phyloP scores from a whole-genome alignment of 2,888 invertebrate species.

The Xestia rhomboidea region DNA sequence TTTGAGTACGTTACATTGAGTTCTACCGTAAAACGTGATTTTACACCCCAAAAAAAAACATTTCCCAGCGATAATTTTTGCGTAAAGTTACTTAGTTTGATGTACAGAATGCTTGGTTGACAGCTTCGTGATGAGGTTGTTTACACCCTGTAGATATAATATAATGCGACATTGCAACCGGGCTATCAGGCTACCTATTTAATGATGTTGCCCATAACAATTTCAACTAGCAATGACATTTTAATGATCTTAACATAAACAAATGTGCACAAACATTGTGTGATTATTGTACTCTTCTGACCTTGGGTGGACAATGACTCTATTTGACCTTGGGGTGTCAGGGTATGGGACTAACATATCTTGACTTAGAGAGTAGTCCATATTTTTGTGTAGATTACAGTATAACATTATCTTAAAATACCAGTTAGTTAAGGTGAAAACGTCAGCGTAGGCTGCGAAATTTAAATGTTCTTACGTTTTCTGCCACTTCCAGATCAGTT shows the following conservation, averaged over 20 bases:
- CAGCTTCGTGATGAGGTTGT: too few relatives aligned
- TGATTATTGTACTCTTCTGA: constrained; percentile 48
- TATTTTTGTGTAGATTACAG: background rate
- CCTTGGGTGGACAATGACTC: constrained; percentile 46
- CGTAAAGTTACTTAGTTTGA: too few relatives aligned
- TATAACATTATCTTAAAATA: background rate
- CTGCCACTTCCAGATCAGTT: too few relatives aligned
- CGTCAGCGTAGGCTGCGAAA: background rate
- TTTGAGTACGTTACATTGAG: too few relatives aligned
- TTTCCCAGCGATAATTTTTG: too few relatives aligned
- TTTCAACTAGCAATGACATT: constrained; percentile 6
- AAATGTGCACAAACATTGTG: constrained; percentile 11
- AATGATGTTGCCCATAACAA: background rate
- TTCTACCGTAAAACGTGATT: too few relatives aligned
- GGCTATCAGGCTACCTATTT: too few relatives aligned
- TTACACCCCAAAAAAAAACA: too few relatives aligned
- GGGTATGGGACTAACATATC: background rate
- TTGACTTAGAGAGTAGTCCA: background rate
- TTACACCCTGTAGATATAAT: background rate
- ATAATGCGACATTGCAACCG: background rate
- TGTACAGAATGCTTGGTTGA: too few relatives aligned
- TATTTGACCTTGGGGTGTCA: constrained; percentile 47
- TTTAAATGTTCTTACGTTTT: background rate
- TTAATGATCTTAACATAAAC: constrained; percentile 21
- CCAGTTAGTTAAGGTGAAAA: background rate